A percentile compares a stretch with the other conserved stretches of the same genome.
Evolutionary conservation across 1,140 invertebrate species (phyloP).

Genomic region (Elymnias hypermnestra): DNA sequence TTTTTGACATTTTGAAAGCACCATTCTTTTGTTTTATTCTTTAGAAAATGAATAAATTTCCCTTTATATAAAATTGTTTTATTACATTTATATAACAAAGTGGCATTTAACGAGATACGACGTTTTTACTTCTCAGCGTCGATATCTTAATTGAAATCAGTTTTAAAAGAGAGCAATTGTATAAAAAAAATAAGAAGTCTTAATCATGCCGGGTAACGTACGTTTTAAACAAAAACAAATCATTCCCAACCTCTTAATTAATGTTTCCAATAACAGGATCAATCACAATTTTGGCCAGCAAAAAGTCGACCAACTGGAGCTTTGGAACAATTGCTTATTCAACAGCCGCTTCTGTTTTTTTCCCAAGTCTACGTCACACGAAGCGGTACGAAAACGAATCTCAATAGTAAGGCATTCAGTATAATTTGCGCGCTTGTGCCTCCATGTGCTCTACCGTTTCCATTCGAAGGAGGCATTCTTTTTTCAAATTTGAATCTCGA

Average conservation of each 20-base stretch:
- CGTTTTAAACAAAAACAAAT: conserved; percentile 6
- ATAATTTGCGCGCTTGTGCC: conserved; percentile 49
- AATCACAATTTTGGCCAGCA: conserved; percentile 7
- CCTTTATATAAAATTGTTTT: no score
- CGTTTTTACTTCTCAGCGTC: no score
- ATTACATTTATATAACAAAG: no score
- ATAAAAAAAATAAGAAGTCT: no score
- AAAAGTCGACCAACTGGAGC: conserved; percentile 17
- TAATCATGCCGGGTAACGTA: conserved; percentile 5
- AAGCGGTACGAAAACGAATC: conserved; percentile 54
- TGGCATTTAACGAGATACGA: no score
- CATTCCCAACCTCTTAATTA: conserved; percentile 21
- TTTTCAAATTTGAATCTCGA: conserved; percentile 1
- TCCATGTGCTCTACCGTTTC: conserved; percentile 52
- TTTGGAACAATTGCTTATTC: conserved; percentile 22
- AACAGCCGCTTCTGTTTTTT: conserved; percentile 45
- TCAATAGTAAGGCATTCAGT: conserved; percentile 49
- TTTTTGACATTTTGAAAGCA: no score
- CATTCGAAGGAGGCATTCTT: not conserved
- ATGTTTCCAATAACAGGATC: conserved; percentile 15
- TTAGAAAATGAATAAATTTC: no score
- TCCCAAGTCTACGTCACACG: conserved; percentile 42
- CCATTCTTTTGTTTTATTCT: no score
- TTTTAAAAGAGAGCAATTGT: no score
- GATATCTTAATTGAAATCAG: no score